Evolutionary conservation across 1,140 invertebrate genomes (phyloP), one percentile per base, ranked within the genome.

Genomic region (Matsumurasca onukii): DNA sequence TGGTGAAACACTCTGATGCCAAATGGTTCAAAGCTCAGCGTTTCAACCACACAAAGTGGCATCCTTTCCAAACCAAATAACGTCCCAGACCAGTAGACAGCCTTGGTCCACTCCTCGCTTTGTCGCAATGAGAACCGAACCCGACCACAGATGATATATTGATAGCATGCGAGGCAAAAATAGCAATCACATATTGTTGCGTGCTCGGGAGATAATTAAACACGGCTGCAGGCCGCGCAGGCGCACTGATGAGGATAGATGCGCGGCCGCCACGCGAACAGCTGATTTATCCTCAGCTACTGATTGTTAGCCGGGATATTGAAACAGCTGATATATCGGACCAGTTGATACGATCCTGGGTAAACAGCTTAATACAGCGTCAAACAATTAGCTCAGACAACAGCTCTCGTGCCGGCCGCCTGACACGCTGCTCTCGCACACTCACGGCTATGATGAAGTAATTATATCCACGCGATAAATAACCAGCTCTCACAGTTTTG

Each of bases 191-290:
- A 3, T 29, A 27, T 39, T 39, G 24, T 59, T 24, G 55, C 55
- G 55, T 59, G 55, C 25, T 2, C 25, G 25, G 5, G 13, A 13
- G 55, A 27, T 59, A 24, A 59, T 59, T 59, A 27, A 29, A 25
- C 25, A n/a, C 12, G 55, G 5, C 25, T 22, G 13, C 24, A 24
- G 55, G 2, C 22, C 24, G 55, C 22, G 22, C 55, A 27, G 55
- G 55, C 55, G 55, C 2, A 59, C 55, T 59, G 55, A 59, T 59
- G 55, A 59, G 55, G 55, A 59, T 59, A 27, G 55, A 59, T 59
- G 55, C 25, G 24, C 15, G 22, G 22, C 13, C 25, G 30, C 55
- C 55, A 59, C 55, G 55, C 55, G 55, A 59, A 27, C 55, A 12
- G 15, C 13, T 24, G 22, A 13, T 52, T 13, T 24, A 24, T 24